Conservation (phyloP, 2,888 invertebrate genomes). For the Nomada fucata region DNA sequence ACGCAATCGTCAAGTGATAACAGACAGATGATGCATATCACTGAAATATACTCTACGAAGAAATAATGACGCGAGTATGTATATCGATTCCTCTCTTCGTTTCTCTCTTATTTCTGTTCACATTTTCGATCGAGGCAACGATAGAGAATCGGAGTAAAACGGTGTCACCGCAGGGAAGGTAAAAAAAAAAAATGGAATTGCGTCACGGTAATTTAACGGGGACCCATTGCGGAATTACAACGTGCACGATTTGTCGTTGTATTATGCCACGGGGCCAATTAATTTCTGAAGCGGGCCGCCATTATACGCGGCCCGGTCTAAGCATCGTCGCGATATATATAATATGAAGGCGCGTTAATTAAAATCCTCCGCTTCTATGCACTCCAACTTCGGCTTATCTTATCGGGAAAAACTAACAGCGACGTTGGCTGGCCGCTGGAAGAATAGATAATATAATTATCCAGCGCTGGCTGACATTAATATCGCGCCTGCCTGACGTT, state of each 20-base stretch:
- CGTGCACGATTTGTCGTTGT: conserved; percentile 56
- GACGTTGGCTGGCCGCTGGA: conserved; percentile 45
- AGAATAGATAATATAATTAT: conserved; percentile 62
- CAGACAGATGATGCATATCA: no score
- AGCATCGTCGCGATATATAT: conserved; percentile 46
- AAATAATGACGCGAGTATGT: no score
- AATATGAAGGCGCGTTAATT: conserved; percentile 58
- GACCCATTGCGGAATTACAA: conserved; percentile 42
- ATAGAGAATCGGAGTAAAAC: not conserved
- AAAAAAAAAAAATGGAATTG: no score
- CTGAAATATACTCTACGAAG: no score
- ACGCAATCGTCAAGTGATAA: no score
- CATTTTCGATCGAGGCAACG: not conserved
- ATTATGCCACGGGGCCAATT: conserved; percentile 51
- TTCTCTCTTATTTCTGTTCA: not conserved
- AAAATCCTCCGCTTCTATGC: conserved; percentile 61
- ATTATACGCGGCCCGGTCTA: conserved; percentile 42
- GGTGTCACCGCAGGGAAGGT: not conserved
- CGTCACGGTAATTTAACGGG: conserved; percentile 16
- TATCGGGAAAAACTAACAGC: conserved; percentile 58
- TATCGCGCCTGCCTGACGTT: conserved; percentile 45
- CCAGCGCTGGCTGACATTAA: conserved; percentile 48
- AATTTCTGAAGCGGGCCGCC: conserved; percentile 53
- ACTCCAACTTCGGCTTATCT: conserved; percentile 60
- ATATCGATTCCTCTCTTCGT: no score